These are phyloP conservation scores for Pogonognathellus flavescens DNA, from an alignment of 1,140 invertebrate genomes.

Conservation along the genomic window DNA sequence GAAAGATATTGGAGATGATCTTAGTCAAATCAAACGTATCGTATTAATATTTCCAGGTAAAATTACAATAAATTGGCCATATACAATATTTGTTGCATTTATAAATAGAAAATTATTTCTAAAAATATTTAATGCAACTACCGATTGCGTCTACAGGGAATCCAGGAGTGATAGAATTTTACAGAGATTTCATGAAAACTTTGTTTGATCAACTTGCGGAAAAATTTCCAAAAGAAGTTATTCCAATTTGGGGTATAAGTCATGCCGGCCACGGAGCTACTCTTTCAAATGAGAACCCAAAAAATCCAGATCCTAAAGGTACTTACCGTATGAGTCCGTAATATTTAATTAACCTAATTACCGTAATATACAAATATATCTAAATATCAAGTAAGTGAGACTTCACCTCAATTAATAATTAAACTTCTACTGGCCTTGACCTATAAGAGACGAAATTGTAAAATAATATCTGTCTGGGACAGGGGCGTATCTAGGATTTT, in stretches of 20 bases:
- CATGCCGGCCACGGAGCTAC: slow-evolving; percentile 75
- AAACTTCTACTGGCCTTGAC: too few relatives aligned
- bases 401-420: too few relatives aligned
- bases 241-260: slow-evolving; percentile 81
- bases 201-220: slow-evolving; percentile 73
- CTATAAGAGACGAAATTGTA: too few relatives aligned
- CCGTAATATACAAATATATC: too few relatives aligned
- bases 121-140: not conserved
- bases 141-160: slow-evolving; percentile 74
- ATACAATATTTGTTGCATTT: too few relatives aligned
- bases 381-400: too few relatives aligned
- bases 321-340: too few relatives aligned
- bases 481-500: too few relatives aligned
- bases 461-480: too few relatives aligned
- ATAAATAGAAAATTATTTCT: too few relatives aligned
- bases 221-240: slow-evolving; percentile 69
- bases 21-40: slow-evolving; percentile 70
- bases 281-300: not conserved
- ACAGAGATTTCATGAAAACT: slow-evolving; percentile 78
- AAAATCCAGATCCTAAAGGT: too few relatives aligned
- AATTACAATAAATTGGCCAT: not conserved
- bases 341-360: too few relatives aligned
- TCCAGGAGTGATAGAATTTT: slow-evolving; percentile 80
- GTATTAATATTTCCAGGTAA: slow-evolving; percentile 52
- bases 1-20: slow-evolving; percentile 76